These are phyloP conservation scores for Gobio gobio DNA, from an alignment of 2,113 vertebrate genomes.

Conservation along the genomic window DNA sequence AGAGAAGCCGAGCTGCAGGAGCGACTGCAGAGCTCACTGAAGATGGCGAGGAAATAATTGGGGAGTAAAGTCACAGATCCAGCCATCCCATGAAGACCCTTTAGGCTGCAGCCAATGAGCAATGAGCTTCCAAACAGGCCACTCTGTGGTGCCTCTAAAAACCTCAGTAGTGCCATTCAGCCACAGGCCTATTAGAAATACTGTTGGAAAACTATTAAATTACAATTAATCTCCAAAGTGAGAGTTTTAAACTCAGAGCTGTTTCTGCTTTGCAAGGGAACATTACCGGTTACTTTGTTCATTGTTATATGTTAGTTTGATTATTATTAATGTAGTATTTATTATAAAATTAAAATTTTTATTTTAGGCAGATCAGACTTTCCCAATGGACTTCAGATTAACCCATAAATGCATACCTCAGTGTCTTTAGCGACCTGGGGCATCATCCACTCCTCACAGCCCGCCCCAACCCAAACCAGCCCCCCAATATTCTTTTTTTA, in stretches of 20 bases:
- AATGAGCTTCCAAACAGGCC: slow-evolving; percentile 53
- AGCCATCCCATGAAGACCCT: slow-evolving; percentile 52
- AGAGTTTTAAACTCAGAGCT: slow-evolving; percentile 10
- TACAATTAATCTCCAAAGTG: slow-evolving; percentile 21
- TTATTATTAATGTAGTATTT: neutral
- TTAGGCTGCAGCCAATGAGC: slow-evolving; percentile 62
- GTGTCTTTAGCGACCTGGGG: too few species aligned
- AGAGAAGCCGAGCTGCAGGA: slow-evolving; percentile 41
- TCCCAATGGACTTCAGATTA: too few species aligned
- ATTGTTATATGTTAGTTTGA: neutral
- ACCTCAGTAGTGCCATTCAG: slow-evolving; percentile 9
- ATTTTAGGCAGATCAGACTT: too few species aligned
- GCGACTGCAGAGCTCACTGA: slow-evolving; percentile 53
- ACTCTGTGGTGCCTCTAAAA: slow-evolving; percentile 1
- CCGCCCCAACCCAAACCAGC: too few species aligned
- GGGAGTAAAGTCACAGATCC: slow-evolving; percentile 57
- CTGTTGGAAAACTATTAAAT: slow-evolving; percentile 31
- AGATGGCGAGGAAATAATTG: slow-evolving; percentile 67
- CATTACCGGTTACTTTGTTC: neutral
- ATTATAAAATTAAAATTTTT: neutral
- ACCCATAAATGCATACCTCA: too few species aligned
- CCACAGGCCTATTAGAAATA: slow-evolving; percentile 3
- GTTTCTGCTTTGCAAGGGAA: slow-evolving; percentile 12
- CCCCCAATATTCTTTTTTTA: too few species aligned
- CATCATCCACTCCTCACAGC: too few species aligned